phyloP scores from a whole-genome alignment of 2,797 vertebrate genomes.

The Gambusia yucatana region DNA sequence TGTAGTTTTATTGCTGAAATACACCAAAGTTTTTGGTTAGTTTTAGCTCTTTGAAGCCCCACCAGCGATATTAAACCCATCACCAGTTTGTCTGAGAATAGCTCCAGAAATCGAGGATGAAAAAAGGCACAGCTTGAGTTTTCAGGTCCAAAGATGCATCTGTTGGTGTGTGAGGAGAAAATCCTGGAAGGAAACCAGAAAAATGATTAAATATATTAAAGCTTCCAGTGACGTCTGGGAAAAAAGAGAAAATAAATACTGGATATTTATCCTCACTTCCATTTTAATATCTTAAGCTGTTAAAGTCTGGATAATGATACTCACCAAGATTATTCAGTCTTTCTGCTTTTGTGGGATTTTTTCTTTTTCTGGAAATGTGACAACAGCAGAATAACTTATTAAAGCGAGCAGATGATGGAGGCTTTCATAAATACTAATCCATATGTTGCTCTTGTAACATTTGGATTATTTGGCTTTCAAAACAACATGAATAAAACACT shows the following conservation, averaged over 20 bases:
- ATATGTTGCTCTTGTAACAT: not conserved
- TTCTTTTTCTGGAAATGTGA: slow-evolving; percentile 60
- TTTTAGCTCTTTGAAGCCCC: not conserved
- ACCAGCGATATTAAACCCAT: not conserved
- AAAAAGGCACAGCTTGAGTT: not conserved
- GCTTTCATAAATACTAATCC: not conserved
- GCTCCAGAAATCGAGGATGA: not conserved
- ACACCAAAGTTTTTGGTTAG: not conserved
- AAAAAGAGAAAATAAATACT: not conserved
- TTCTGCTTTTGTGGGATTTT: slow-evolving; percentile 51
- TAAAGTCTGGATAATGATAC: slow-evolving; percentile 4
- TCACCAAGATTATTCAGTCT: slow-evolving; percentile 28
- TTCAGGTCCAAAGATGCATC: not conserved
- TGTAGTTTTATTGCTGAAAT: not conserved
- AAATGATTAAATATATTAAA: not conserved
- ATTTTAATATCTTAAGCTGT: not conserved
- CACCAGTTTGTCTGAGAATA: not conserved
- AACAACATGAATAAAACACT: not conserved
- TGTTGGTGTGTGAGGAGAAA: not conserved
- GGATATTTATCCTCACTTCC: not conserved
- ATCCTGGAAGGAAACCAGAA: not conserved
- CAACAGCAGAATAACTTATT: not conserved
- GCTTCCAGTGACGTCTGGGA: not conserved
- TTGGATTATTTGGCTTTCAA: not conserved
- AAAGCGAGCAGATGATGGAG: not conserved